These are phyloP conservation scores for Hylomyscus alleni DNA, from an alignment of 2,797 vertebrate genomes.

Conservation along the genomic window DNA sequence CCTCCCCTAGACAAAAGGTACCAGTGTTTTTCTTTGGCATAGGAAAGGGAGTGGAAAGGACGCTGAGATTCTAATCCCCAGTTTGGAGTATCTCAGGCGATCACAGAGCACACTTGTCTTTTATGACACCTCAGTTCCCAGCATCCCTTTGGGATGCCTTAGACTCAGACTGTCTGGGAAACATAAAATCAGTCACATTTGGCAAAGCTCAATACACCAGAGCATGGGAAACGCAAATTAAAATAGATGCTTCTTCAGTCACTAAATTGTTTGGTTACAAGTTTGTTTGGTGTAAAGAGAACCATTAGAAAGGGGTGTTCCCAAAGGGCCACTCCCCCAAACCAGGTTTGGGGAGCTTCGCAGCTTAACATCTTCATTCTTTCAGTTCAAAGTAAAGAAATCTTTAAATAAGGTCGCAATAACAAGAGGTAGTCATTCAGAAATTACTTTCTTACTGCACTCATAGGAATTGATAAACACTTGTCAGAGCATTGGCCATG, in stretches of 20 bases:
- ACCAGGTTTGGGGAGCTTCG: conserved; percentile 24
- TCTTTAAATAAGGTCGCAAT: conserved; percentile 49
- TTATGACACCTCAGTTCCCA: conserved; percentile 68
- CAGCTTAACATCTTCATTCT: conserved; percentile 35
- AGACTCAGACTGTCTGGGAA: conserved; percentile 55
- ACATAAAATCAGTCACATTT: conserved; percentile 70
- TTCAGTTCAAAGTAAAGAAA: conserved; percentile 33
- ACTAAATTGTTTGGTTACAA: conserved; percentile 40
- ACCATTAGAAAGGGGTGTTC: conserved; percentile 28
- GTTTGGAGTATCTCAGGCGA: conserved; percentile 51
- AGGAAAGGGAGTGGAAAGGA: conserved; percentile 36
- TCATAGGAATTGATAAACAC: background rate
- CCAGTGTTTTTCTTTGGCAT: conserved; percentile 72
- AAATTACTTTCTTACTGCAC: conserved; percentile 47
- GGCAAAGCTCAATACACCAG: conserved; percentile 59
- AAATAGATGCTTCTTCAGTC: conserved; percentile 60
- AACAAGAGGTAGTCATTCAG: conserved; percentile 21
- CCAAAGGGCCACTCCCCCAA: background rate
- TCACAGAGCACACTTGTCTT: conserved; percentile 64
- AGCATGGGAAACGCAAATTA: conserved; percentile 73
- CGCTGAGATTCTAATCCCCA: conserved; percentile 62
- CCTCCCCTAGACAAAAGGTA: conserved; percentile 58
- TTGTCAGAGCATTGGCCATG: background rate
- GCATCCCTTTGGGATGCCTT: conserved; percentile 59
- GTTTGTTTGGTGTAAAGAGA: conserved; percentile 32